A percentile compares a stretch with the other conserved stretches of the same genome.
These are phyloP conservation scores for Lethocerus indicus DNA, from an alignment of 1,140 invertebrate genomes.

Conservation along the genomic window DNA sequence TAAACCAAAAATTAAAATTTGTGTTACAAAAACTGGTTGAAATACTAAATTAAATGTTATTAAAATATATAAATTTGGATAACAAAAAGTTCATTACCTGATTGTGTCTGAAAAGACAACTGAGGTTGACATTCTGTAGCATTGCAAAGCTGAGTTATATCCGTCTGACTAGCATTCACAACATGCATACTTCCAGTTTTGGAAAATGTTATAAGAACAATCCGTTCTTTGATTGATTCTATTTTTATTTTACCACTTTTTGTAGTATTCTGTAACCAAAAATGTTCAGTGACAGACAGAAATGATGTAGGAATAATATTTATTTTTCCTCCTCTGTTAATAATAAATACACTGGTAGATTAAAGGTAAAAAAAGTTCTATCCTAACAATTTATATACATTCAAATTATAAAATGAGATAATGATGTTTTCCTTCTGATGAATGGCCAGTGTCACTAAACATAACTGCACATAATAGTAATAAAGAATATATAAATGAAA, in stretches of 20 bases:
- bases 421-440: too few species aligned
- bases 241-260: too few species aligned
- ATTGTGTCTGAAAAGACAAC: conserved; percentile 42
- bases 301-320: too few species aligned
- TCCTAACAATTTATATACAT: not conserved
- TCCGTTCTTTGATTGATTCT: conserved; percentile 39
- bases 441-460: too few species aligned
- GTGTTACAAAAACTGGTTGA: not conserved
- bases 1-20: conserved; percentile 11
- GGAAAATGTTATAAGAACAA: conserved; percentile 58
- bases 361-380: not conserved
- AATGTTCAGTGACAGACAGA: too few species aligned
- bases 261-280: too few species aligned
- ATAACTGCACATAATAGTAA: too few species aligned
- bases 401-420: too few species aligned
- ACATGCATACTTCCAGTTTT: conserved; percentile 48
- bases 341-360: not conserved
- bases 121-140: conserved; percentile 50
- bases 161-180: conserved; percentile 53
- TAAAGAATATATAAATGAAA: too few species aligned
- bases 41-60: not conserved
- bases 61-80: conserved; percentile 4
- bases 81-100: conserved; percentile 16
- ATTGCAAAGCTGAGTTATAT: conserved; percentile 50
- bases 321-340: too few species aligned